A percentile compares a stretch with the other conserved stretches of the same genome.
These are phyloP conservation scores for Magallana nippona DNA, from an alignment of 2,888 invertebrate genomes.

Conservation along the genomic window DNA sequence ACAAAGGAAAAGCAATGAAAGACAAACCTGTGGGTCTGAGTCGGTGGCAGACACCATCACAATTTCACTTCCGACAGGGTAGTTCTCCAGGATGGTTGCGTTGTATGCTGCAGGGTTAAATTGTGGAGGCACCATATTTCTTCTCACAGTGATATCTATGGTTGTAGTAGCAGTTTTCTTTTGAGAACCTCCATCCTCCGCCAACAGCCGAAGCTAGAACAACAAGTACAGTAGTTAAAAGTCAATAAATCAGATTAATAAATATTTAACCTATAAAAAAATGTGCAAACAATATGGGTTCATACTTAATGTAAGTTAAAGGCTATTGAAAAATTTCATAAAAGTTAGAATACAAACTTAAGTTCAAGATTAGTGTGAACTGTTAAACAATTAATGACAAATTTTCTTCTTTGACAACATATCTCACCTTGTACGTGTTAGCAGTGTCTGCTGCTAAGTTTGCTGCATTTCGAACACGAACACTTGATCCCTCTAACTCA, in stretches of 20 bases:
- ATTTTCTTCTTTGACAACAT: too few relatives aligned
- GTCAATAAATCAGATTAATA: too few relatives aligned
- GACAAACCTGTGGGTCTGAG: slow-evolving; percentile 58
- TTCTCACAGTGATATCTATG: slow-evolving; percentile 65
- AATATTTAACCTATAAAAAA: too few relatives aligned
- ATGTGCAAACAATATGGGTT: too few relatives aligned
- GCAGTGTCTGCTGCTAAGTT: slow-evolving; percentile 59
- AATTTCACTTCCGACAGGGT: slow-evolving; percentile 49
- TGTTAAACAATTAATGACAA: too few relatives aligned
- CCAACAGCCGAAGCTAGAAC: slow-evolving; percentile 62
- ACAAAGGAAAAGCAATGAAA: not conserved
- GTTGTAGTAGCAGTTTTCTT: slow-evolving; percentile 53
- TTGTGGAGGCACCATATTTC: slow-evolving; percentile 69
- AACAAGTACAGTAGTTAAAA: not conserved
- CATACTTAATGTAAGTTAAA: too few relatives aligned
- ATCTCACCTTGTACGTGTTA: slow-evolving; percentile 59
- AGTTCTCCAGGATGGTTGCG: slow-evolving; percentile 59
- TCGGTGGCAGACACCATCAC: slow-evolving; percentile 63
- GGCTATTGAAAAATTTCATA: too few relatives aligned
- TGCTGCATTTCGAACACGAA: slow-evolving; percentile 60
- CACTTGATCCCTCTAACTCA: slow-evolving; percentile 53
- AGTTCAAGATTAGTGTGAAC: too few relatives aligned
- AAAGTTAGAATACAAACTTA: too few relatives aligned
- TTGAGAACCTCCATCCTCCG: slow-evolving; percentile 70
- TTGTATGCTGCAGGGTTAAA: slow-evolving; percentile 50